Conservation (phyloP, 2,888 invertebrate genomes). For the Thelaira solivaga region DNA sequence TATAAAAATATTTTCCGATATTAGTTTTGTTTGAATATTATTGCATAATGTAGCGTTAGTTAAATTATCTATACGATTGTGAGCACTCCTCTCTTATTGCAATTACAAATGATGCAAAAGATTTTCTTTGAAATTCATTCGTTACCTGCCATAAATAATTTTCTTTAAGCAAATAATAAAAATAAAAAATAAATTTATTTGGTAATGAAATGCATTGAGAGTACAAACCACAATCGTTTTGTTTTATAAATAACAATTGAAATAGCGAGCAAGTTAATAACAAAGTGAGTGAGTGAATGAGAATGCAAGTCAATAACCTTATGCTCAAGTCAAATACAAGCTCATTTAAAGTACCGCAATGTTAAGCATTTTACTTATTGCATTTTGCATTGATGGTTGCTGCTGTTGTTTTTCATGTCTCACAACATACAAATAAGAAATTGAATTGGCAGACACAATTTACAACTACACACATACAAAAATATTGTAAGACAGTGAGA, state of each 20-base stretch:
- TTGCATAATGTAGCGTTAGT: too few relatives aligned
- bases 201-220: background rate
- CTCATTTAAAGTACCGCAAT: slow-evolving; percentile 53
- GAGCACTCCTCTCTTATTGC: too few relatives aligned
- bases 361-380: slow-evolving; percentile 50
- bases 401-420: slow-evolving; percentile 26
- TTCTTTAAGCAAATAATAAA: background rate
- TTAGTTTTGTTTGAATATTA: too few relatives aligned
- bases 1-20: too few relatives aligned
- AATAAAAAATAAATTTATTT: background rate
- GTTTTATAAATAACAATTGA: too few relatives aligned
- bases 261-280: slow-evolving; percentile 60
- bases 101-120: background rate
- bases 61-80: too few relatives aligned
- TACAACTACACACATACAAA: slow-evolving; percentile 28
- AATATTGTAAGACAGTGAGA: slow-evolving; percentile 40
- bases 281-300: slow-evolving; percentile 33
- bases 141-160: background rate
- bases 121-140: background rate
- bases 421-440: slow-evolving; percentile 25
- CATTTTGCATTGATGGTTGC: slow-evolving; percentile 32
- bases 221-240: too few relatives aligned
- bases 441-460: slow-evolving; percentile 37
- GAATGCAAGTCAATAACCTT: slow-evolving; percentile 58
- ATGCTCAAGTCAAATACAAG: slow-evolving; percentile 37